Evolutionary conservation across 2,888 invertebrate genomes (phyloP).

Genomic region (Ectropis crepuscularia): DNA sequence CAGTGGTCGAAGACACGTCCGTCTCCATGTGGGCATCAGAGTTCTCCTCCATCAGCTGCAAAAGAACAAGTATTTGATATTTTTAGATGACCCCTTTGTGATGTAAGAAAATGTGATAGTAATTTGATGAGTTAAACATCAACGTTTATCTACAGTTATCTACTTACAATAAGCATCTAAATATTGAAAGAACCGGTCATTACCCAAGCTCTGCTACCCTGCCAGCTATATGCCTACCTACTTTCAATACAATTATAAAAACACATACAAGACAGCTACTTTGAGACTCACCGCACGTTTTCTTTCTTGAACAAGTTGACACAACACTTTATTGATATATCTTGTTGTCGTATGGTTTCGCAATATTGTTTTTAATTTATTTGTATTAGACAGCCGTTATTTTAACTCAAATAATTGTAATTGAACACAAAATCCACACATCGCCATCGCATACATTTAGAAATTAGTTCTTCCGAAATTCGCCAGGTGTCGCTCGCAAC

Average conservation of each 20-base stretch:
- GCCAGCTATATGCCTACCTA: conserved; percentile 63
- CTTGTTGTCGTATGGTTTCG: conserved; percentile 8
- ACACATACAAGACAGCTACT: conserved; percentile 55
- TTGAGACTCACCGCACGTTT: conserved; percentile 66
- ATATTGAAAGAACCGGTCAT: conserved; percentile 71
- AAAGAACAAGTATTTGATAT: conserved; percentile 58
- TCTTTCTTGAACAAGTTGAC: conserved; percentile 38
- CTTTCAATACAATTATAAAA: conserved; percentile 74
- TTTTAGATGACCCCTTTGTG: conserved; percentile 59
- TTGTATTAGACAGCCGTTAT: conserved; percentile 19
- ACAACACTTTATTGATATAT: conserved; percentile 26
- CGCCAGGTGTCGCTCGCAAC: conserved; percentile 48
- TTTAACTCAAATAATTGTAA: conserved; percentile 58
- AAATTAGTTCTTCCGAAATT: conserved; percentile 2
- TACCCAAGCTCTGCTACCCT: conserved; percentile 69
- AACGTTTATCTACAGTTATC: conserved; percentile 34
- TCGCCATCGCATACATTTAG: conserved; percentile 60
- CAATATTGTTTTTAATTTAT: background rate
- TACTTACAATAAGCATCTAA: conserved; percentile 57
- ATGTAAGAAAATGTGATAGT: conserved; percentile 51
- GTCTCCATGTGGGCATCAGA: conserved; percentile 74
- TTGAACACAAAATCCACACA: conserved; percentile 69
- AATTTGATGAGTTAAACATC: conserved; percentile 34
- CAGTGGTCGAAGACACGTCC: conserved; percentile 73
- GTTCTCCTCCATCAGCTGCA: conserved; percentile 75